Evolutionary conservation across 2,797 vertebrate genomes (phyloP), one percentile per base, ranked within the genome.

Genomic region (Coilia nasus): DNA sequence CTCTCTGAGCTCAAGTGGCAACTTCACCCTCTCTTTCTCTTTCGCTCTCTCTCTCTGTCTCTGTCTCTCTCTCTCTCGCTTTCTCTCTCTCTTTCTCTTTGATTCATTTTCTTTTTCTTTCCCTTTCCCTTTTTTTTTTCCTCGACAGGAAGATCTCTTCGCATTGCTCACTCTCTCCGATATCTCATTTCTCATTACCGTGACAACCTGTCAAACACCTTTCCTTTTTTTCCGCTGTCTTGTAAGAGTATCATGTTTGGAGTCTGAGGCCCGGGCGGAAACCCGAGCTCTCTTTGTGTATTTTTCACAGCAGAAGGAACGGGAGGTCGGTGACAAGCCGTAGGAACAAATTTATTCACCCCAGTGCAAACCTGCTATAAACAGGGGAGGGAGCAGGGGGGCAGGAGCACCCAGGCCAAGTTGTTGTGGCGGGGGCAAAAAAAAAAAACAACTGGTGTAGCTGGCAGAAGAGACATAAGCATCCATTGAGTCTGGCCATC

Each of bases 121-220:
- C 11, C 35, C 50, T 54, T 54, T 54, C 12, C 50, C 50, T 11
- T 75, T 35, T 75, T 75, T 75, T 35, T 14, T 6, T 71, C 12
- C 67, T 17, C 28, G 9, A 44, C 71, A 78, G 71, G 71, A 78
- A 78, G 71, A 78, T 78, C 71, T 78, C 71, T 17, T 19, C 12
- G 31, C 71, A 19, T 21, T n/a, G 71, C 71, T 78, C 71, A 78
- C 71, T 10, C 41, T 78, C 71, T 41, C 71, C 71, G 31, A 78
- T 78, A 78, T 78, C 71, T 31, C 71, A 78, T 78, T 78, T 78
- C 71, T 78, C 71, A 78, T 78, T 78, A 78, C 0, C 31, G 15
- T 78, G 71, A 78, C 35, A 25, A 44, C 31, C 71, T 78, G 71
- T 78, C 71, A 78, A 14, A 78, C 71, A 78, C 71, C 71, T 41